Evolutionary conservation across 2,888 invertebrate species (phyloP).

Genomic region (Caenorhabditis wallacei): DNA sequence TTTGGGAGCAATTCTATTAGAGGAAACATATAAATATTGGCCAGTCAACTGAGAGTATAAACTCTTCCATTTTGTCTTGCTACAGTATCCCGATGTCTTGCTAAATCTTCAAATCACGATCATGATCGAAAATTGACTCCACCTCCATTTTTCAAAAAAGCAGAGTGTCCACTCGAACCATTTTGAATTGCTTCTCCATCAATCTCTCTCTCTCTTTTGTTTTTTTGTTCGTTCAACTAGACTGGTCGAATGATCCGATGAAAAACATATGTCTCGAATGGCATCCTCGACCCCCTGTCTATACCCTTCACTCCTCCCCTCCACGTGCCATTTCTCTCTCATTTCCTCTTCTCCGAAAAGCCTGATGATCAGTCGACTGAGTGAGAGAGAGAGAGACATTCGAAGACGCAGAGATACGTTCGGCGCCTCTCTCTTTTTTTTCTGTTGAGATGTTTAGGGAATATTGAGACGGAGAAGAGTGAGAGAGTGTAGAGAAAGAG

Average conservation of each 20-base stretch:
- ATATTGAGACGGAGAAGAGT: conserved; percentile 12
- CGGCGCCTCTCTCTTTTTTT: conserved; percentile 27
- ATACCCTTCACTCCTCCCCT: no score
- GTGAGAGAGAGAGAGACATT: not conserved
- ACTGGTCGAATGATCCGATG: conserved; percentile 41
- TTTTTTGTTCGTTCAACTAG: not conserved
- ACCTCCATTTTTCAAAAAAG: not conserved
- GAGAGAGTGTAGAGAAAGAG: not conserved
- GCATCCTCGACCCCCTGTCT: conserved; percentile 30
- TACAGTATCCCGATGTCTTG: no score
- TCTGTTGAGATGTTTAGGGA: not conserved
- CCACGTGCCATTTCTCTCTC: conserved; percentile 47
- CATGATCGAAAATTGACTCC: no score
- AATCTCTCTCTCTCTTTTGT: not conserved
- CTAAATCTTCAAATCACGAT: no score
- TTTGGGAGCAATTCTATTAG: no score
- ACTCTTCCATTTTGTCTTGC: no score
- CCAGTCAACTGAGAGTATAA: no score
- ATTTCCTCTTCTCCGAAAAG: conserved; percentile 30
- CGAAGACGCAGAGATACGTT: conserved; percentile 47
- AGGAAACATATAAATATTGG: no score
- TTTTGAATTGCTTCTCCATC: not conserved
- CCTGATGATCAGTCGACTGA: conserved; percentile 32
- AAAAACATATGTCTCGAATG: conserved; percentile 50
- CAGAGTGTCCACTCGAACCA: no score